phyloP scores from a whole-genome alignment of 2,888 invertebrate species.

The Nebria salina region DNA sequence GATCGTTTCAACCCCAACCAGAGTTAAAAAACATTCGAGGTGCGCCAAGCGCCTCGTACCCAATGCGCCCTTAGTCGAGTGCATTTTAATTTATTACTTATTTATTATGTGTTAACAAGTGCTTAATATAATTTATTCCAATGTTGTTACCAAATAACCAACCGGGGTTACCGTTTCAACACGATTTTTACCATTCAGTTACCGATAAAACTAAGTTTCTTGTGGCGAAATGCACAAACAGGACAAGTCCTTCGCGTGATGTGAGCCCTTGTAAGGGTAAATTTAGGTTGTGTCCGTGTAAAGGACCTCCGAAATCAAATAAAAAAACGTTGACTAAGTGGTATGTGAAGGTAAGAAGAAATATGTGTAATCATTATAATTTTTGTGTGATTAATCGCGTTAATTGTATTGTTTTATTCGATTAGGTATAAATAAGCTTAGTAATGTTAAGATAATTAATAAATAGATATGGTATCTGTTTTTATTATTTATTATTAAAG shows the following conservation, averaged over 20 bases:
- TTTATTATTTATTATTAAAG: no score
- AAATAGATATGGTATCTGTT: no score
- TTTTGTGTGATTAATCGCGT: no score
- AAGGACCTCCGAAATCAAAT: conserved; percentile 59
- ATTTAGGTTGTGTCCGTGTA: conserved; percentile 60
- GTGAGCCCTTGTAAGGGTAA: conserved; percentile 52
- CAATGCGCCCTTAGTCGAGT: background rate
- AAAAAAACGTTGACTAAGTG: conserved; percentile 71
- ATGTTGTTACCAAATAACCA: conserved; percentile 59
- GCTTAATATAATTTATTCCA: conserved; percentile 22
- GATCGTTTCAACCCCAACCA: background rate
- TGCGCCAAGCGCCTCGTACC: background rate
- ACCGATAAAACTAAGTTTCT: conserved; percentile 58
- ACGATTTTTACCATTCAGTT: conserved; percentile 55
- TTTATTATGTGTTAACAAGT: conserved; percentile 9
- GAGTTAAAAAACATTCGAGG: background rate
- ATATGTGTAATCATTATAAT: background rate
- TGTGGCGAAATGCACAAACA: conserved; percentile 56
- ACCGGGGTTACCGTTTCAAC: conserved; percentile 57
- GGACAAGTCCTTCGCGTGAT: conserved; percentile 52
- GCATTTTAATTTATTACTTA: background rate
- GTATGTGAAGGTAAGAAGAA: conserved; percentile 77
- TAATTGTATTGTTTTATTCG: no score
- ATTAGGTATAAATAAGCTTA: no score
- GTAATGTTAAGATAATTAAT: no score